Percentiles rank a stretch among this genome's conserved stretches.
These are phyloP conservation scores for Tridacna gigas DNA, from an alignment of 2,888 invertebrate genomes.

Conservation along the genomic window DNA sequence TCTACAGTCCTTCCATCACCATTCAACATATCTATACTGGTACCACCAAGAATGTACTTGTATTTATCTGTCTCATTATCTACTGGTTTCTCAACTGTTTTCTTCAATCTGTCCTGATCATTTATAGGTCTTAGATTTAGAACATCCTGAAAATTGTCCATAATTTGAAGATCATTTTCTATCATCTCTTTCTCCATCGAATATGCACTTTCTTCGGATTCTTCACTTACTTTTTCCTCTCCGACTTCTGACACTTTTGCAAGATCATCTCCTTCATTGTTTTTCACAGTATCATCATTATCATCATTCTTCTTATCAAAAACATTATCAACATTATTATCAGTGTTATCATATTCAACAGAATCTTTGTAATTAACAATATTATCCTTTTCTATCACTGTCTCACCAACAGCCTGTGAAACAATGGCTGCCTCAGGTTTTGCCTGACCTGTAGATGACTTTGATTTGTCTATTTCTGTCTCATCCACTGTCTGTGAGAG, in stretches of 20 bases:
- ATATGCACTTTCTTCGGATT: neutral
- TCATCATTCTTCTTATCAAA: neutral
- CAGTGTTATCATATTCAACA: neutral
- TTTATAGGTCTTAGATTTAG: slow-evolving; percentile 21
- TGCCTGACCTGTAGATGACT: neutral
- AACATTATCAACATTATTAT: neutral
- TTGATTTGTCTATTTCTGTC: too few relatives aligned
- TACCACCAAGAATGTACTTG: neutral
- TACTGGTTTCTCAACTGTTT: neutral
- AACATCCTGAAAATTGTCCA: slow-evolving; percentile 6
- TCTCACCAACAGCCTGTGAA: neutral
- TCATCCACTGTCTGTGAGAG: too few relatives aligned
- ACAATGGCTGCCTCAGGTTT: neutral
- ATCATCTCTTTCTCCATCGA: neutral
- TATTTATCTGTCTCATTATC: neutral
- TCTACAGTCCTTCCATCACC: neutral
- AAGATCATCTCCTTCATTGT: too few relatives aligned
- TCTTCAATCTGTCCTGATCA: slow-evolving; percentile 13
- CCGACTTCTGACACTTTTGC: neutral
- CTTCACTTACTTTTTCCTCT: neutral
- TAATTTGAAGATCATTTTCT: neutral
- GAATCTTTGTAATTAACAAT: neutral
- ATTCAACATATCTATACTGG: neutral
- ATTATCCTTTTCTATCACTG: neutral
- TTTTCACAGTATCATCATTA: too few relatives aligned